Conservation (phyloP, 2,113 vertebrate genomes). For the Mastomys natalensis region DNA sequence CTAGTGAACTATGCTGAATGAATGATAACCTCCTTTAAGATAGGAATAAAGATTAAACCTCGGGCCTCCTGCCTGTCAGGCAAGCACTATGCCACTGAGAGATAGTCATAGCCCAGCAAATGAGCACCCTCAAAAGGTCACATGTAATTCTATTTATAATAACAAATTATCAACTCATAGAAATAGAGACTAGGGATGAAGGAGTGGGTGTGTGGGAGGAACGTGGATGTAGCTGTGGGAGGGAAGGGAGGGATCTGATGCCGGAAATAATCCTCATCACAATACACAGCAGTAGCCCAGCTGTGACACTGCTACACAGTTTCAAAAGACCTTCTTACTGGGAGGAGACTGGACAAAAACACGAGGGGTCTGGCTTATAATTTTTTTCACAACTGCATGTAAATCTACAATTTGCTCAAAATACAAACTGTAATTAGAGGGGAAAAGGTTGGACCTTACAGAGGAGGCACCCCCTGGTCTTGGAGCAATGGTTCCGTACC, state of each 20-base stretch:
- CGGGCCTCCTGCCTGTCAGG: neutral
- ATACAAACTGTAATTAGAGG: constrained; percentile 20
- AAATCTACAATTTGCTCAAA: constrained; percentile 11
- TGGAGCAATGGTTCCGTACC: neutral
- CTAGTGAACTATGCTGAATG: neutral
- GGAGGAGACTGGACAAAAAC: neutral
- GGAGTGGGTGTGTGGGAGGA: neutral
- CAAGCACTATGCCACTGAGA: neutral
- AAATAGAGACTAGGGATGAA: neutral
- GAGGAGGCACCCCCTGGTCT: neutral
- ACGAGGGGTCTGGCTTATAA: neutral
- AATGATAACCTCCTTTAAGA: neutral
- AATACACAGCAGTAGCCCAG: too few relatives aligned
- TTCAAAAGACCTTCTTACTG: neutral
- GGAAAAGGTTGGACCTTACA: neutral
- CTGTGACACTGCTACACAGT: neutral
- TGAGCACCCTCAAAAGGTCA: neutral
- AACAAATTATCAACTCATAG: neutral
- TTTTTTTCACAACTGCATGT: neutral
- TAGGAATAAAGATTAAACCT: neutral
- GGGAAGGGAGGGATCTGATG: neutral
- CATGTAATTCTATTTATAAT: neutral
- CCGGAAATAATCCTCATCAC: neutral
- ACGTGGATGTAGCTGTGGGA: neutral
- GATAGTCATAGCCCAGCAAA: neutral